phyloP scores from a whole-genome alignment of 2,113 vertebrate genomes.

The Paradisaea rubra region DNA sequence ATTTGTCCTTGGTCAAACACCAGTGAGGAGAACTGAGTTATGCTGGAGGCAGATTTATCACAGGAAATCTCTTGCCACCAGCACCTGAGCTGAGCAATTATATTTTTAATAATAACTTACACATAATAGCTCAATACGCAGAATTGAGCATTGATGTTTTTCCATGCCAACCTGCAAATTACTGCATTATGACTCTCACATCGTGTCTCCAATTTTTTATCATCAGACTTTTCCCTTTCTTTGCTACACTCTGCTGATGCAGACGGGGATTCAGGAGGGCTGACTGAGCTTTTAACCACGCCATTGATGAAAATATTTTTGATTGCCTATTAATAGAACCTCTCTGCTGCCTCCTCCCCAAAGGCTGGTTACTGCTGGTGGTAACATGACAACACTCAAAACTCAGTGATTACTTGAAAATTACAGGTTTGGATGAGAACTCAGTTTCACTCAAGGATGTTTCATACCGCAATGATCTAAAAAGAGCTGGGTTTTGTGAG shows the following conservation, averaged over 20 bases:
- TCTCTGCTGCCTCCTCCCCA: constrained; percentile 42
- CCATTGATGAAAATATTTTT: neutral
- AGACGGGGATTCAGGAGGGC: neutral
- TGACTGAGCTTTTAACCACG: neutral
- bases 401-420: neutral
- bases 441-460: neutral
- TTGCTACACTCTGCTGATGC: neutral
- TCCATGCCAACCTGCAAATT: neutral
- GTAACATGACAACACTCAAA: neutral
- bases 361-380: neutral
- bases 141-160: neutral
- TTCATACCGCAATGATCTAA: neutral
- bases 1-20: neutral
- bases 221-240: neutral
- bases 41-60: neutral
- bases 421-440: constrained; percentile 14
- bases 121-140: neutral
- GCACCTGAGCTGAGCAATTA: constrained; percentile 2
- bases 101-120: neutral
- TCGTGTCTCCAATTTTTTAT: neutral
- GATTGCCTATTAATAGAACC: neutral
- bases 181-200: neutral
- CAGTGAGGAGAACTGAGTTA: neutral
- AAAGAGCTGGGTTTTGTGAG: neutral
- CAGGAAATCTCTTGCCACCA: neutral